Percentiles rank a stretch among this genome's conserved stretches.
These are phyloP conservation scores for Macrostomum cliftonense DNA, from an alignment of 2,888 invertebrate genomes.

Conservation along the genomic window DNA sequence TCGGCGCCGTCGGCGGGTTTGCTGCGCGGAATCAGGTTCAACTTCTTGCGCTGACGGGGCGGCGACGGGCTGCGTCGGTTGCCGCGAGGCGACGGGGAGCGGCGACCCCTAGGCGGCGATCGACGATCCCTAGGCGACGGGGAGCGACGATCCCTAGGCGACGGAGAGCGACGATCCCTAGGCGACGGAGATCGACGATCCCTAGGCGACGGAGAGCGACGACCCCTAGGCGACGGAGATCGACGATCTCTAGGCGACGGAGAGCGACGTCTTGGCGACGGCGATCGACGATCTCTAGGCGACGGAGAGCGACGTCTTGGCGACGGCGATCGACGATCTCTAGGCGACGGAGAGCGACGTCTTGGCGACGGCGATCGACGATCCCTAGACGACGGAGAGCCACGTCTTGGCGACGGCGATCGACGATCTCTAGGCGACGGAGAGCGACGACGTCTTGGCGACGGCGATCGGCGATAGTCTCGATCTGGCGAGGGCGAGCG, in stretches of 20 bases:
- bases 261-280: no score
- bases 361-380: constrained; percentile 12
- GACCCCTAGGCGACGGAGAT: no score
- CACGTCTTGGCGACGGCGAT: constrained; percentile 10
- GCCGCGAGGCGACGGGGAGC: no score
- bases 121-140: no score
- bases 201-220: no score
- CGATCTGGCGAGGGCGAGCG: no score
- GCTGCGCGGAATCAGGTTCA: constrained; percentile 62
- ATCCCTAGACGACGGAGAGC: neutral
- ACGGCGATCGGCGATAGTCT: neutral
- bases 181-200: no score
- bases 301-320: neutral
- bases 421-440: neutral
- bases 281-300: constrained; percentile 12
- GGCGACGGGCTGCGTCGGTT: constrained; percentile 21
- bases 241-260: no score
- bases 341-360: neutral
- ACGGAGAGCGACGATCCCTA: no score
- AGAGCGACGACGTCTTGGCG: neutral
- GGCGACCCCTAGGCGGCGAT: no score
- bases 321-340: neutral
- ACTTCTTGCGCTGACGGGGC: constrained; percentile 53
- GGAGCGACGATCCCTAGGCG: no score
- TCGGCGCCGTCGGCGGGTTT: constrained; percentile 46